Percentiles rank a stretch among this genome's conserved stretches.
phyloP scores from a whole-genome alignment of 1,140 invertebrate genomes.

The Babylonia areolata region DNA sequence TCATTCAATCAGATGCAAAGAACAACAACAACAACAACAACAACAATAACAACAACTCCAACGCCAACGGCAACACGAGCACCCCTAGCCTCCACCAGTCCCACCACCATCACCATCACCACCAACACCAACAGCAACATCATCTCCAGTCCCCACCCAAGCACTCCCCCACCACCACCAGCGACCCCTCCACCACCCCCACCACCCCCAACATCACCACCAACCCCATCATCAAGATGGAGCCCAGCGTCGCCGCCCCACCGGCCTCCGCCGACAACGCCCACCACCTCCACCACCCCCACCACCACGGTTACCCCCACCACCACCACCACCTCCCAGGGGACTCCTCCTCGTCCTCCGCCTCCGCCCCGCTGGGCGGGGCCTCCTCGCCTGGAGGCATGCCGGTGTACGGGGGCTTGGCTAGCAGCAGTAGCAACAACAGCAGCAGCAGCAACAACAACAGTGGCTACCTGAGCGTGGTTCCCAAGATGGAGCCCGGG shows the following conservation, averaged over 20 bases:
- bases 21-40: neutral
- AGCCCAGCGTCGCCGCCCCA: neutral
- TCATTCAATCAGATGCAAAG: neutral
- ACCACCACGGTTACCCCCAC: neutral
- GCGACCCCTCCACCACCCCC: neutral
- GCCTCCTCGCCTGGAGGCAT: neutral
- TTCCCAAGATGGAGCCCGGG: conserved; percentile 29
- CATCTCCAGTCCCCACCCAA: neutral
- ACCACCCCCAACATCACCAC: neutral
- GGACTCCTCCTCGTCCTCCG: neutral
- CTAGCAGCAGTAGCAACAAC: conserved; percentile 28
- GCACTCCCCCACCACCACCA: neutral
- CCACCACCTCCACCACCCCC: conserved; percentile 14
- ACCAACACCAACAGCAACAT: neutral
- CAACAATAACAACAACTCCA: neutral
- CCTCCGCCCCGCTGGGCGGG: neutral
- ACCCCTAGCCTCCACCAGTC: neutral
- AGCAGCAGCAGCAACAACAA: conserved; percentile 20
- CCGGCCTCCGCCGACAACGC: neutral
- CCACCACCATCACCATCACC: neutral
- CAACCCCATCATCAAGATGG: conserved; percentile 22
- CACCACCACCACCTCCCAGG: neutral
- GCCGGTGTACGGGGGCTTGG: too few relatives aligned
- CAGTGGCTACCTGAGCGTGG: conserved; percentile 10
- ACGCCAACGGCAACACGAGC: neutral